Percentiles rank a stretch among this genome's conserved stretches.
phyloP scores from a whole-genome alignment of 1,140 invertebrate genomes.

The Callitettix versicolor region DNA sequence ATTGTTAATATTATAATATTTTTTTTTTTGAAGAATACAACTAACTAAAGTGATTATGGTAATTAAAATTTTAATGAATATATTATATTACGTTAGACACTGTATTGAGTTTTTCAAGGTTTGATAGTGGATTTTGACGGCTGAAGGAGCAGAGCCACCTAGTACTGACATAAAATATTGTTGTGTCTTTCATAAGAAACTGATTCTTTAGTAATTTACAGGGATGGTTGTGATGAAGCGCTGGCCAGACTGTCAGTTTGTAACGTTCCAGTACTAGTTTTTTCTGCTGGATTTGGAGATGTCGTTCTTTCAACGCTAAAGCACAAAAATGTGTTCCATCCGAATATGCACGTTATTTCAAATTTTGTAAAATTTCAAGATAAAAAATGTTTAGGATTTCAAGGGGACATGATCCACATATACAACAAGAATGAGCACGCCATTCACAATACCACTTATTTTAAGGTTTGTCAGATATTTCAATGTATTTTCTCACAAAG shows the following conservation, averaged over 20 bases:
- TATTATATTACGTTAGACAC: no score
- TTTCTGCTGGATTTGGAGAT: conserved; percentile 89
- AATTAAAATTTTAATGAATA: no score
- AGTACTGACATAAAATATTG: no score
- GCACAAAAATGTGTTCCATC: conserved; percentile 52
- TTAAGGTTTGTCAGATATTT: conserved; percentile 46
- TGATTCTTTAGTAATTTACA: conserved; percentile 38
- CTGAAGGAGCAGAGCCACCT: no score
- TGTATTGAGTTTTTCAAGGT: no score
- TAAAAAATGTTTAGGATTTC: conserved; percentile 55
- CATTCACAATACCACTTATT: conserved; percentile 65
- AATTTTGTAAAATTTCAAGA: conserved; percentile 78
- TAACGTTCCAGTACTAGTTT: conserved; percentile 76
- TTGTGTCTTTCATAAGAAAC: no score
- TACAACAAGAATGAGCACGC: conserved; percentile 89
- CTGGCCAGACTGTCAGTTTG: conserved; percentile 52
- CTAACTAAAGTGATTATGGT: no score
- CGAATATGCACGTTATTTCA: conserved; percentile 77
- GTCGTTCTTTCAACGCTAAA: conserved; percentile 64
- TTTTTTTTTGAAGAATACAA: no score
- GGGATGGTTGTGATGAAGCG: conserved; percentile 61
- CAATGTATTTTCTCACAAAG: no score
- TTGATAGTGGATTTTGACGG: no score
- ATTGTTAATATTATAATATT: no score
- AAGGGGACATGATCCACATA: conserved; percentile 67